These are phyloP conservation scores for Boloria selene DNA, from an alignment of 2,888 invertebrate genomes.

Conservation along the genomic window DNA sequence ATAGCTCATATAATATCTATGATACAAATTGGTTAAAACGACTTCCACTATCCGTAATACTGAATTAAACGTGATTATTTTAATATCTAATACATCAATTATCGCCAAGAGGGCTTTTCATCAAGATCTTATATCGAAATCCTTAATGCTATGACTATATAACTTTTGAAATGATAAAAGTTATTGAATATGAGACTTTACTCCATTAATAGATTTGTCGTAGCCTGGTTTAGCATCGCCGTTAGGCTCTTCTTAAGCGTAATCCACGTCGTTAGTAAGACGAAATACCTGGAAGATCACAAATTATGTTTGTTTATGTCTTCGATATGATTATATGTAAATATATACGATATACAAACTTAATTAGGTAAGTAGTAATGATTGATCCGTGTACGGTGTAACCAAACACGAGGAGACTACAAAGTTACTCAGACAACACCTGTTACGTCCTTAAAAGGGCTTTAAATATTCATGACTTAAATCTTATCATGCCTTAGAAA, in stretches of 20 bases:
- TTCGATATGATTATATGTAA: too few relatives aligned
- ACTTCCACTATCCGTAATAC: constrained; percentile 1
- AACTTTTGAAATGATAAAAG: constrained; percentile 51
- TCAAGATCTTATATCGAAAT: constrained; percentile 43
- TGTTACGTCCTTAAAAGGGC: neutral
- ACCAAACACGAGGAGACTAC: neutral
- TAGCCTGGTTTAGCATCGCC: neutral
- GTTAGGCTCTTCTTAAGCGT: constrained; percentile 42
- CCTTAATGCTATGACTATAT: constrained; percentile 60
- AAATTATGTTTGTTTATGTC: too few relatives aligned
- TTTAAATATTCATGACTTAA: neutral
- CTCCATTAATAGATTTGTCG: constrained; percentile 43
- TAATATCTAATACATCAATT: constrained; percentile 13
- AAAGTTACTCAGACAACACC: neutral
- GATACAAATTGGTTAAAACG: neutral
- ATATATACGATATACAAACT: neutral
- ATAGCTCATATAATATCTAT: neutral
- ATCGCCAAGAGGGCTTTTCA: constrained; percentile 55
- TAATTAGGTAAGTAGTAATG: neutral
- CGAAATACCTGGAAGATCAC: constrained; percentile 55
- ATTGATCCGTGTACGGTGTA: neutral
- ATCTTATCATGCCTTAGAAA: neutral
- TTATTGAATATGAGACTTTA: constrained; percentile 64
- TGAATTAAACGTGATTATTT: neutral
- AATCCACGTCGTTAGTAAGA: constrained; percentile 47